Conservation (phyloP, 2,797 vertebrate genomes). For the Mormyrops boulengeri region DNA sequence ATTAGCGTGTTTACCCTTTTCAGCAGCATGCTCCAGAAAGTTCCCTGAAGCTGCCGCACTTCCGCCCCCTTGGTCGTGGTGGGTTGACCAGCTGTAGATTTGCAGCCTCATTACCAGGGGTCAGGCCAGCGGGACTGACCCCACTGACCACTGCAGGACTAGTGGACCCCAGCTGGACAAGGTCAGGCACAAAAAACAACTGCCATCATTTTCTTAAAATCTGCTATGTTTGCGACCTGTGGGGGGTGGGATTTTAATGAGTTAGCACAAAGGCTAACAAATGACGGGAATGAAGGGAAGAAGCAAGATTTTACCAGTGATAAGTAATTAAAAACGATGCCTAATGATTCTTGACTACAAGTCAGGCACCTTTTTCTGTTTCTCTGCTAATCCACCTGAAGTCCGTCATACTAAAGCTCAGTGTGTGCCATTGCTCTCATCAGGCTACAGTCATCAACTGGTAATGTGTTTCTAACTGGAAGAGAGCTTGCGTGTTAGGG, state of each 20-base stretch:
- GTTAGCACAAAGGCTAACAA: background rate
- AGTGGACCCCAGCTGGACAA: background rate
- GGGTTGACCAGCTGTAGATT: slow-evolving; percentile 39
- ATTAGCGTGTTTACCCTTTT: slow-evolving; percentile 40
- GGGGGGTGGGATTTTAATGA: background rate
- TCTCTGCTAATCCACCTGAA: background rate
- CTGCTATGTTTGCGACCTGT: background rate
- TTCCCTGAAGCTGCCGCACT: slow-evolving; percentile 20
- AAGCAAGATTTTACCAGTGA: background rate
- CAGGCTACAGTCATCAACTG: background rate
- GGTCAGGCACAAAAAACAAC: background rate
- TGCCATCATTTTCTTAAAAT: background rate
- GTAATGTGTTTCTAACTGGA: background rate
- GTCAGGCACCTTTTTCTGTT: background rate
- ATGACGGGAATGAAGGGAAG: background rate
- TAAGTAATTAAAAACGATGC: background rate
- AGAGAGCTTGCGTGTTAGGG: background rate
- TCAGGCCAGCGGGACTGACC: slow-evolving; percentile 50
- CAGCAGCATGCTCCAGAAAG: slow-evolving; percentile 32
- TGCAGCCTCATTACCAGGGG: slow-evolving; percentile 43
- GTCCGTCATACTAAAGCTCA: background rate
- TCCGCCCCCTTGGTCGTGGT: slow-evolving; percentile 10
- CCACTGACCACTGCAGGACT: slow-evolving; percentile 22
- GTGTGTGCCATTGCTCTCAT: background rate
- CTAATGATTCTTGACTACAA: background rate